Evolutionary conservation across 2,888 invertebrate species (phyloP).

Genomic region (Cephus sareptanus): DNA sequence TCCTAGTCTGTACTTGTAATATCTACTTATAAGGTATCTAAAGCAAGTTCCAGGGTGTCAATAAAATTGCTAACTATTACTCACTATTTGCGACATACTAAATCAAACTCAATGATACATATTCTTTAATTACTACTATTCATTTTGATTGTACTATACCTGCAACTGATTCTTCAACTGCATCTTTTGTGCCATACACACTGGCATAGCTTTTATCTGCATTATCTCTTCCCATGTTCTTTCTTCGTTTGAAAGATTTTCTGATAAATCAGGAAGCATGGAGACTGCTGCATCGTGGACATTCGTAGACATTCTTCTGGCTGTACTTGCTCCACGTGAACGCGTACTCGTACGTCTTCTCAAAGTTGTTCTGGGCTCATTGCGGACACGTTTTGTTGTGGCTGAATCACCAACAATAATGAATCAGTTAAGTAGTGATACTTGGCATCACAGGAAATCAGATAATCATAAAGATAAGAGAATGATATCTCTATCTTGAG

Average conservation of each 20-base stretch:
- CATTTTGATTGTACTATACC: slow-evolving; percentile 65
- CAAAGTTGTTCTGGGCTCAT: slow-evolving; percentile 73
- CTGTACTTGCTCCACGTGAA: slow-evolving; percentile 69
- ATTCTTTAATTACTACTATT: too few relatives aligned
- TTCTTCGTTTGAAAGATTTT: slow-evolving; percentile 84
- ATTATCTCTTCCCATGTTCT: slow-evolving; percentile 88
- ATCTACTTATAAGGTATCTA: too few relatives aligned
- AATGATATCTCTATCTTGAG: background rate
- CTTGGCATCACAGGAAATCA: background rate
- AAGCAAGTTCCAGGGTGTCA: too few relatives aligned
- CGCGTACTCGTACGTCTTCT: slow-evolving; percentile 71
- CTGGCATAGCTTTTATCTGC: slow-evolving; percentile 86
- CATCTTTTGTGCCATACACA: slow-evolving; percentile 84
- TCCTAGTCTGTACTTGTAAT: slow-evolving; percentile 23
- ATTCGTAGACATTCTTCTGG: slow-evolving; percentile 68
- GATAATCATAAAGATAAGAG: slow-evolving; percentile 12
- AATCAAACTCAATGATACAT: too few relatives aligned
- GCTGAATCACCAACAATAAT: slow-evolving; percentile 64
- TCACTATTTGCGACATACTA: too few relatives aligned
- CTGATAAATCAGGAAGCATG: slow-evolving; percentile 86
- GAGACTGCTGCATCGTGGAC: slow-evolving; percentile 78
- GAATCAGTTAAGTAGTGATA: background rate
- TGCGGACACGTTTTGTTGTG: slow-evolving; percentile 75
- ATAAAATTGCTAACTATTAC: too few relatives aligned
- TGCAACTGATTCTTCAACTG: slow-evolving; percentile 83